Percentiles rank a stretch among this genome's conserved stretches.
phyloP scores from a whole-genome alignment of 1,140 invertebrate species.

The Zaprionus tsacasi region DNA sequence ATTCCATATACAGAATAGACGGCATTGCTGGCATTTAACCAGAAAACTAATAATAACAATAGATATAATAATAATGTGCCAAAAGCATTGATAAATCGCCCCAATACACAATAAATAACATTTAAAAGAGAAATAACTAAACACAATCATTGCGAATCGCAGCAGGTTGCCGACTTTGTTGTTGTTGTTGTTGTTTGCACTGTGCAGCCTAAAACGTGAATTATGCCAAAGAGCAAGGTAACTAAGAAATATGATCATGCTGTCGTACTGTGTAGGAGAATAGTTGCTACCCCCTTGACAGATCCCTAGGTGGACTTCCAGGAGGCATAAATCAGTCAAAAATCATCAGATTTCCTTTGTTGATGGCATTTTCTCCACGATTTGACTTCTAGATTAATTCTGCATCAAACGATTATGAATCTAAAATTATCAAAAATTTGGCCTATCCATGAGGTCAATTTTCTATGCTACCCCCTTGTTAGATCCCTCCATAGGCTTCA shows the following conservation, averaged over 20 bases:
- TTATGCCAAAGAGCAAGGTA: constrained; percentile 24
- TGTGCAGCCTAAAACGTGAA: constrained; percentile 27
- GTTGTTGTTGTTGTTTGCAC: constrained; percentile 24
- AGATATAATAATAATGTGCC: constrained; percentile 24
- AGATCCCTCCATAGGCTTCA: too few species aligned
- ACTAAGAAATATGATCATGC: neutral
- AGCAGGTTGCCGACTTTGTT: constrained; percentile 29
- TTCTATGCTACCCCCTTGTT: too few species aligned
- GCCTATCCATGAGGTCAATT: too few species aligned
- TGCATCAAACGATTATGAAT: too few species aligned
- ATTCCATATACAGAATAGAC: constrained; percentile 28
- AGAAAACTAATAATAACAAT: constrained; percentile 14
- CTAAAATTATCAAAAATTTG: too few species aligned
- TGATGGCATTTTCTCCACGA: too few species aligned
- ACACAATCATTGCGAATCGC: constrained; percentile 43
- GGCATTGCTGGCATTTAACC: constrained; percentile 52
- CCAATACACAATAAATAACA: constrained; percentile 48
- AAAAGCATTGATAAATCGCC: constrained; percentile 45
- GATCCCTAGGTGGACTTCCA: too few species aligned
- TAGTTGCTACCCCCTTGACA: too few species aligned
- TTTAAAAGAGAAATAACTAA: constrained; percentile 38
- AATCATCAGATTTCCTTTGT: too few species aligned
- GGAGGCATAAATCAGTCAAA: too few species aligned
- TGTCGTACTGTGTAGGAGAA: too few species aligned
- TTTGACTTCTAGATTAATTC: too few species aligned